Base-by-base conservation (phyloP, 2,888 invertebrate genomes). In the Plebejus anna region DNA sequence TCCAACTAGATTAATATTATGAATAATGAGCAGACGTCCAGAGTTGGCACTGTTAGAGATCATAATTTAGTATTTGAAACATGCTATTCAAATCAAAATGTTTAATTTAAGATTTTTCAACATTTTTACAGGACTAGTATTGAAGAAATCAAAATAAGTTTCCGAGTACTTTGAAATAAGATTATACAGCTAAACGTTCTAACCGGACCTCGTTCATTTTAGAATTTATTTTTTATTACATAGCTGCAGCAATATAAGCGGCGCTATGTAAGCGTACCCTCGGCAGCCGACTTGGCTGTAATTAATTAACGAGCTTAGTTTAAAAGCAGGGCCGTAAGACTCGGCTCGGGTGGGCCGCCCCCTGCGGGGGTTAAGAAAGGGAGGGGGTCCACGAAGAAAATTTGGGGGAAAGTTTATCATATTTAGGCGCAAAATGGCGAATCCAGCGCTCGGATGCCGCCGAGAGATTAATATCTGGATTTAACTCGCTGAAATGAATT, bases 281-380 rank as follows among this genome's bases (percentile, higher is more conserved):
- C 88, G 84, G 87, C 85, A 89, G 90, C 86, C 91, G 92, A 92
- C 92, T 93, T 91, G 90, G 88, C 91, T 91, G 92, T 94, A 94
- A 94, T 94, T 94, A 94, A 94, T 94, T 94, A 94, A 94, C 94
- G 93, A 93, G 94, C 94, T 94, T 94, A 94, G 94, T 94, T 94
- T 94, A 94, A 94, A 94, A 94, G 94, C 93, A 91, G 94, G 93
- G 93, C 90, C 90, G 91, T 93, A 93, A 93, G 92, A 90, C 92
- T 89, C 88, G 90, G 88, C 88, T 87, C 83, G 88, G 88, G 88
- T 82, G 83, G 83, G 84, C 80, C 83, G 83, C 87, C 86, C 84
- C 85, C 79, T 75, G 81, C 79, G 79, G 84, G 85, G 86, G 86
- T 86, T 86, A 89, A 88, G 86, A 88, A 81, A 80, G 81, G 82